phyloP scores from a whole-genome alignment of 2,113 vertebrate genomes.

The Condylura cristata region DNA sequence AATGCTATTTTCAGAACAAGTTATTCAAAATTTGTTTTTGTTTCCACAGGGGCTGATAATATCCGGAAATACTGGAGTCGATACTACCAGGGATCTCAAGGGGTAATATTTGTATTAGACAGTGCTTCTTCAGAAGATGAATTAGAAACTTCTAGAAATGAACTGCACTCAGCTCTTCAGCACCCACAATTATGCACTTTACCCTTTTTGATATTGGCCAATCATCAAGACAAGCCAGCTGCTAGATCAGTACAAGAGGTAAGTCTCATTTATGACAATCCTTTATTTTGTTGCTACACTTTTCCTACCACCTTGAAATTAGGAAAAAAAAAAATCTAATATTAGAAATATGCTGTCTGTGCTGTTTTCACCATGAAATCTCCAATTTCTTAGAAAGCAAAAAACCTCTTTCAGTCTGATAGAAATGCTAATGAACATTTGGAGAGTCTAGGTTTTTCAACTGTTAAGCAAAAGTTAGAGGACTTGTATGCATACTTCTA shows the following conservation, averaged over 20 bases:
- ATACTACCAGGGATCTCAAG: constrained; percentile 99
- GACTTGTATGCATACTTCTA: not conserved
- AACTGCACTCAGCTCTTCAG: constrained; percentile 97
- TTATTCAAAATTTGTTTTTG: constrained; percentile 54
- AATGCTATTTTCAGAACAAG: no score
- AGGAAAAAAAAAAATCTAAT: not conserved
- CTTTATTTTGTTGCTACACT: not conserved
- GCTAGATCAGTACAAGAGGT: constrained; percentile 97
- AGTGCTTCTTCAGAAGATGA: constrained; percentile 97
- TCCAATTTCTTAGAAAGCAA: constrained; percentile 53
- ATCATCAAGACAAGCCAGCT: constrained; percentile 98
- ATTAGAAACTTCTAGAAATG: constrained; percentile 95
- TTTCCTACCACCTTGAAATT: not conserved
- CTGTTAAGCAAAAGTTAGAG: constrained; percentile 41
- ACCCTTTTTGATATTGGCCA: constrained; percentile 98
- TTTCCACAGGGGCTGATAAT: constrained; percentile 93
- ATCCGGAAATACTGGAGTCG: constrained; percentile 99
- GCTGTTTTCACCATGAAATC: not conserved
- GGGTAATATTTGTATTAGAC: constrained; percentile 97
- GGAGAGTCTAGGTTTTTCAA: constrained; percentile 59
- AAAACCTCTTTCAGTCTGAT: constrained; percentile 40
- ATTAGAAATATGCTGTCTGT: not conserved
- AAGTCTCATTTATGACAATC: constrained; percentile 71
- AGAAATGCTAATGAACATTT: constrained; percentile 25
- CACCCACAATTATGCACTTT: constrained; percentile 98